Evolutionary conservation across 1,140 invertebrate species (phyloP).

Genomic region (Leptopilina boulardi): DNA sequence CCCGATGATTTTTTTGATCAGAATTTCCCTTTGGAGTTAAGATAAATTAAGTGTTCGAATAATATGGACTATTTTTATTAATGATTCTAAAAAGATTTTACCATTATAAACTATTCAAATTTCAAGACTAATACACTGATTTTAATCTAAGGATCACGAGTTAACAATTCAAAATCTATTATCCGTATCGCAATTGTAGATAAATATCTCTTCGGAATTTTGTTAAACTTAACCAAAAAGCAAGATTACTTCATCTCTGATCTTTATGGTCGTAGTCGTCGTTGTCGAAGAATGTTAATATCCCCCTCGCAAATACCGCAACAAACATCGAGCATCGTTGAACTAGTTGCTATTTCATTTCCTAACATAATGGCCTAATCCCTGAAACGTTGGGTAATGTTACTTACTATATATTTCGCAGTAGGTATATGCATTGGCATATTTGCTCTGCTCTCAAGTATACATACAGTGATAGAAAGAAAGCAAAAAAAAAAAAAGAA

Average conservation of each 20-base stretch:
- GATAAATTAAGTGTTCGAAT: no score
- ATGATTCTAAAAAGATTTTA: no score
- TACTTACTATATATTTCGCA: background rate
- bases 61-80: no score
- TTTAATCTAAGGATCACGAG: background rate
- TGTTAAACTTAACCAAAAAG: background rate
- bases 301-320: background rate
- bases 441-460: background rate
- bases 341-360: conserved; percentile 28
- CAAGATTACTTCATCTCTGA: conserved; percentile 1
- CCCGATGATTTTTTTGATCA: no score
- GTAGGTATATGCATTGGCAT: conserved; percentile 21
- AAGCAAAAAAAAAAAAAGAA: background rate
- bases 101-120: no score
- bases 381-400: background rate
- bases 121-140: no score
- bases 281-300: conserved; percentile 8
- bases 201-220: background rate
- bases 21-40: no score
- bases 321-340: conserved; percentile 20
- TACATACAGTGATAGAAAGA: background rate
- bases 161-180: conserved; percentile 4
- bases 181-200: background rate
- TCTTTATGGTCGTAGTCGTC: conserved; percentile 22
- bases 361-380: conserved; percentile 21